Conservation (phyloP, 2,888 invertebrate species). For the Drosophila putrida region DNA sequence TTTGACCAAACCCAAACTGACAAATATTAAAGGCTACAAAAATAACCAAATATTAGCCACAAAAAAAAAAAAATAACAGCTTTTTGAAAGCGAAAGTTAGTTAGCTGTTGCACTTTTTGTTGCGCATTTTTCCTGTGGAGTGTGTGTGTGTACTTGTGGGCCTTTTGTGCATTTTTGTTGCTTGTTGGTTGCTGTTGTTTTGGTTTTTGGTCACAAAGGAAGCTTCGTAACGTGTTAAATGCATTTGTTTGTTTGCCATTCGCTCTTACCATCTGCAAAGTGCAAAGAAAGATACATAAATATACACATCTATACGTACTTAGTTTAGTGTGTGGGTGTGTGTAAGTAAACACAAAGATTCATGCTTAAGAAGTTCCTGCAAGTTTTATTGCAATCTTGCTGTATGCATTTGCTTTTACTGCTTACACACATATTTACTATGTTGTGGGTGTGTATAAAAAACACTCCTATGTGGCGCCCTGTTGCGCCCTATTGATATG, state of each 20-base stretch:
- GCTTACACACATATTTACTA: constrained; percentile 18
- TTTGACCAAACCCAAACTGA: constrained; percentile 26
- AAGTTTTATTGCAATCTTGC: constrained; percentile 46
- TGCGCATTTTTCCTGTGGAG: constrained; percentile 17
- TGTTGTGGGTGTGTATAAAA: constrained; percentile 18
- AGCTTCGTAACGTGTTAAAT: constrained; percentile 37
- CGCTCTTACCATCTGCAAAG: constrained; percentile 42
- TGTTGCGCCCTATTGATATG: constrained; percentile 15
- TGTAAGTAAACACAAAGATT: constrained; percentile 9
- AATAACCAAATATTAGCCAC: neutral
- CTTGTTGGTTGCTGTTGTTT: constrained; percentile 20
- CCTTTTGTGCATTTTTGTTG: constrained; percentile 26
- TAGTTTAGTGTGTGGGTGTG: constrained; percentile 1
- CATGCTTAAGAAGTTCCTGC: constrained; percentile 35
- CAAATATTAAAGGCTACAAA: constrained; percentile 2
- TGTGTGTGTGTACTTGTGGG: constrained; percentile 15
- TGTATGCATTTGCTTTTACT: constrained; percentile 33
- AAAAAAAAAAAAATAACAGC: constrained; percentile 2
- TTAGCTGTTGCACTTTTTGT: constrained; percentile 27
- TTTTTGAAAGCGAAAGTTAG: constrained; percentile 47
- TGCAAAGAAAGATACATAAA: constrained; percentile 26
- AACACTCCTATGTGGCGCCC: constrained; percentile 9
- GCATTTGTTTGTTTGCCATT: constrained; percentile 32
- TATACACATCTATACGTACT: neutral
- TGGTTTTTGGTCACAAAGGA: constrained; percentile 51